Evolutionary conservation across 2,113 vertebrate species (phyloP).

Genomic region (Taurulus bubalis): DNA sequence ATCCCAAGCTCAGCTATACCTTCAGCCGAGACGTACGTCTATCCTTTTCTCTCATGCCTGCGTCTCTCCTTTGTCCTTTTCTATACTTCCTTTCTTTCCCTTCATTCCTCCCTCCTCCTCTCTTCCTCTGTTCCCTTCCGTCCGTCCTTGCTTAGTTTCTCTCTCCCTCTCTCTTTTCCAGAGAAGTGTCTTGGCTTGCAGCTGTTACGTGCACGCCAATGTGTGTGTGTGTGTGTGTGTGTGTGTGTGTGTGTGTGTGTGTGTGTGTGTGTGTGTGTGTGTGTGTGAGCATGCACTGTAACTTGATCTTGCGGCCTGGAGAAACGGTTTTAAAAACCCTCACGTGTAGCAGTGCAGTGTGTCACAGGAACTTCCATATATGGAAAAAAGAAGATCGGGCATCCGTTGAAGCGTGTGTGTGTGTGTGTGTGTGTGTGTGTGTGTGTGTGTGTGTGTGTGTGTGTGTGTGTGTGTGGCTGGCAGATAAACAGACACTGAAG

Average conservation of each 20-base stretch:
- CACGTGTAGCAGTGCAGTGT: slow-evolving; percentile 51
- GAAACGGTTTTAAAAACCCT: slow-evolving; percentile 56
- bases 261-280: slow-evolving; percentile 18
- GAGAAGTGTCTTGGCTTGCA: slow-evolving; percentile 37
- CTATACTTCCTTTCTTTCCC: not conserved
- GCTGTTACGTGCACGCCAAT: slow-evolving; percentile 24
- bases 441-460: slow-evolving; percentile 29
- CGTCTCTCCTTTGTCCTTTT: not conserved
- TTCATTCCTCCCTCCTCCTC: not conserved
- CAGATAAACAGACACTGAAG: no score
- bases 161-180: slow-evolving; percentile 15
- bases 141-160: not conserved
- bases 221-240: slow-evolving; percentile 8
- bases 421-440: slow-evolving; percentile 45
- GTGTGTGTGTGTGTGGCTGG: no score
- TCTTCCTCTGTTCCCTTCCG: not conserved
- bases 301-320: slow-evolving; percentile 45
- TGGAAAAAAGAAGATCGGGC: slow-evolving; percentile 27
- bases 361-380: slow-evolving; percentile 66
- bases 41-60: not conserved
- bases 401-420: slow-evolving; percentile 38
- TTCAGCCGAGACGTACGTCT: not conserved
- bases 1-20: not conserved
- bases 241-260: slow-evolving; percentile 20
- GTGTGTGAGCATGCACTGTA: slow-evolving; percentile 16